Evolutionary conservation across 2,797 vertebrate genomes (phyloP).

Genomic region (Labeo calbasu): DNA sequence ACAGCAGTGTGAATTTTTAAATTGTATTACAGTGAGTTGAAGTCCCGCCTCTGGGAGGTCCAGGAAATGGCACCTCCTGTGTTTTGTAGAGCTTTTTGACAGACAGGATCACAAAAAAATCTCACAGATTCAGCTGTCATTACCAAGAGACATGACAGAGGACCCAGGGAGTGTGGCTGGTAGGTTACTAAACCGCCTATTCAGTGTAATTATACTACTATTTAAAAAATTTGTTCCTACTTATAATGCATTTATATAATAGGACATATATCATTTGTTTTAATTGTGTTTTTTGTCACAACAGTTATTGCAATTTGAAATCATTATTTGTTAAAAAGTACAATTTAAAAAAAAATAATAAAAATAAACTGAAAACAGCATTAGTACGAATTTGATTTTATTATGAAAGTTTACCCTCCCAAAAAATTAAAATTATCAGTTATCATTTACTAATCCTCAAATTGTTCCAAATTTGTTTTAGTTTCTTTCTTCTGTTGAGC

Average conservation of each 20-base stretch:
- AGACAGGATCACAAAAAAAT: neutral
- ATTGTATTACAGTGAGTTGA: neutral
- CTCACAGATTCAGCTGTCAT: conserved; percentile 6
- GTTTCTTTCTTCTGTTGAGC: neutral
- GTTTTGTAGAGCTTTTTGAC: neutral
- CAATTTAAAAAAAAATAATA: neutral
- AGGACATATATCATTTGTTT: neutral
- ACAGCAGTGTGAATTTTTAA: too few species aligned
- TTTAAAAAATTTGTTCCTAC: neutral
- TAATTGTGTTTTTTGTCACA: neutral
- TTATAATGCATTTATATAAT: neutral
- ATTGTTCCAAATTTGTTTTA: neutral
- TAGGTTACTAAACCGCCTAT: neutral
- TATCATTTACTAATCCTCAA: neutral
- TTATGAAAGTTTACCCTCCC: neutral
- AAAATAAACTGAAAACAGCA: neutral
- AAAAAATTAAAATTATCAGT: neutral
- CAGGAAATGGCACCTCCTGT: conserved; percentile 40
- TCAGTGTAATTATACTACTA: neutral
- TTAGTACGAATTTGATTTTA: neutral
- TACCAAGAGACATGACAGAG: conserved; percentile 16
- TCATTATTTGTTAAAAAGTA: neutral
- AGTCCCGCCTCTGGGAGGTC: conserved; percentile 39
- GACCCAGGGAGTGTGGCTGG: accelerated
- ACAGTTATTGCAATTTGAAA: neutral